Conservation (phyloP, 2,113 vertebrate species). For the Furnarius figulus region DNA sequence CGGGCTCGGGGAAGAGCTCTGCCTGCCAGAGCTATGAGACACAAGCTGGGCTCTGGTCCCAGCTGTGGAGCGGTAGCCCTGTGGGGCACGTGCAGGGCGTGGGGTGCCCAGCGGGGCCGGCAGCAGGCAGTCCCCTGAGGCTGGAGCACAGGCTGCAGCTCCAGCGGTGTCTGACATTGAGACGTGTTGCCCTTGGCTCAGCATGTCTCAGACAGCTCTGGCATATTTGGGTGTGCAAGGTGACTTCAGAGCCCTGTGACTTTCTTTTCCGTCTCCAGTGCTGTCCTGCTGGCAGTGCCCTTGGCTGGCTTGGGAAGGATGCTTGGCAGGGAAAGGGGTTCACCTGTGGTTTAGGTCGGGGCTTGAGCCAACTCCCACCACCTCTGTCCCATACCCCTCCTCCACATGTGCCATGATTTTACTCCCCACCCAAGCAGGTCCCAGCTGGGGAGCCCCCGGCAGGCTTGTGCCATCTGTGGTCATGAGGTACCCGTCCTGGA, state of each 20-base stretch:
- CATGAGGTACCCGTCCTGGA: conserved; percentile 4
- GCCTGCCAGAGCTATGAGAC: fast-evolving
- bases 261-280: neutral
- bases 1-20: neutral
- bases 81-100: fast-evolving
- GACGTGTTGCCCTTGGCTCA: conserved; percentile 47
- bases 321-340: neutral
- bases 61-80: neutral
- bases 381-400: neutral
- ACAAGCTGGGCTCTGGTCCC: neutral
- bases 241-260: conserved; percentile 62
- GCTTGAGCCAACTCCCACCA: neutral
- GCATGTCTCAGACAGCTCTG: neutral
- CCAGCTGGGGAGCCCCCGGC: fast-evolving
- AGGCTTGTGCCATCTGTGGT: fast-evolving
- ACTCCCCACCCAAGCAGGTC: neutral
- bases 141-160: neutral
- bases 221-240: neutral
- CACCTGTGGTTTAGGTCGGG: fast-evolving
- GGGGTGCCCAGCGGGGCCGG: fast-evolving
- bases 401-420: fast-evolving
- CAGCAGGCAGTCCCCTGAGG: fast-evolving
- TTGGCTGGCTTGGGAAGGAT: neutral
- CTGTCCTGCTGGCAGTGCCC: neutral
- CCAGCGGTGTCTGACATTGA: conserved; percentile 23